Base-by-base conservation (phyloP, 2,113 vertebrate genomes). In the Spheniscus mendiculus region DNA sequence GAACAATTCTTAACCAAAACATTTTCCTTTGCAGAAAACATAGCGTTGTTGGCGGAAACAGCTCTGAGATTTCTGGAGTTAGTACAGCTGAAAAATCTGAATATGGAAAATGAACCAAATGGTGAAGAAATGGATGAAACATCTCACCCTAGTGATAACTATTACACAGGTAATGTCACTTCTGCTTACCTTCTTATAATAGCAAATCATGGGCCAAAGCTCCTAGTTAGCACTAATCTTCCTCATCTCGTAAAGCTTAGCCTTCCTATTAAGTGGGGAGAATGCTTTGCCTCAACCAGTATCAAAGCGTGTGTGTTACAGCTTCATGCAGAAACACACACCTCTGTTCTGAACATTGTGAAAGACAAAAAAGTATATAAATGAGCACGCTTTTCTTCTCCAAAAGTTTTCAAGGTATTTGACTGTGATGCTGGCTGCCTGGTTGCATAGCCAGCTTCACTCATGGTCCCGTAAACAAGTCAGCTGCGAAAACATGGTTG, bases 31-130 rank as follows among this genome's bases (percentile, higher is more conserved):
- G 58, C 81, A 99, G 99, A 99, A 97, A 99, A 99, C 96, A 99
- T 99, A 65, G 99, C 99, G 0, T 98, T 99, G 38, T 94, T 99
- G 97, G 99, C 99, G 26, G 99, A 99, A 98, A 99, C 99, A 42
- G 99, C 99, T 40, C 97, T 99, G 93, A 99, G 99, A 25, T 99
- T 99, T 98, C 96, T 99, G 95, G 99, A 99, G 97, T 89, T 99
- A 95, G 99, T 99, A 26, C 99, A 99, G 96, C 98, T 99, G 78
- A 99, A 99, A 98, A 99, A 99, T 73, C 98, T 99, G 65, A 99
- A 99, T 95, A 98, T 98, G 69, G 99, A 99, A 97, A 99, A 99
- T 79, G 99, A 99, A 42, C 94, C 98, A 56, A 99, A 98, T 53
- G 98, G 98, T 62, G 99, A 99, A 97, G 99, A 99, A 95, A 96